phyloP scores from a whole-genome alignment of 2,113 vertebrate genomes.

The Lampris incognitus region DNA sequence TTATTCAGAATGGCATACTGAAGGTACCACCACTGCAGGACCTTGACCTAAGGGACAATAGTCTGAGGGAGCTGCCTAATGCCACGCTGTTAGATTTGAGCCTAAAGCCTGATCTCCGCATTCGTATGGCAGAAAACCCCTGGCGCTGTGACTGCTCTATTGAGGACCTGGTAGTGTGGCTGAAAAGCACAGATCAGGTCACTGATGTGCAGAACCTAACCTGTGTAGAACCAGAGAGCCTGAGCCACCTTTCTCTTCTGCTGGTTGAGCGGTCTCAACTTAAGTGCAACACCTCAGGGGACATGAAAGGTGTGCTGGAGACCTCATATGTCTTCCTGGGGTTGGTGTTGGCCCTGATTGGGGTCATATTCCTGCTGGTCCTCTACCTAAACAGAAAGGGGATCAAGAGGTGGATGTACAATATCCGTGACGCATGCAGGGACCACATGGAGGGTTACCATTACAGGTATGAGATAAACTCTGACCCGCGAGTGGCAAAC shows the following conservation, averaged over 20 bases:
- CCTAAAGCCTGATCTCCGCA: slow-evolving; percentile 67
- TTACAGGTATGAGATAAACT: slow-evolving; percentile 97
- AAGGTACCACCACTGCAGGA: slow-evolving; percentile 77
- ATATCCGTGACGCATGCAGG: slow-evolving; percentile 96
- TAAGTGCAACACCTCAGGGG: slow-evolving; percentile 74
- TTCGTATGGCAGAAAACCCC: slow-evolving; percentile 84
- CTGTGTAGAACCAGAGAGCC: slow-evolving; percentile 82
- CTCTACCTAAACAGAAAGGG: slow-evolving; percentile 98
- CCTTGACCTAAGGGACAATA: slow-evolving; percentile 90
- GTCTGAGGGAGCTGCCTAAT: slow-evolving; percentile 81
- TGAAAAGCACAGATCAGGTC: slow-evolving; percentile 84
- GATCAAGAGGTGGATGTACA: slow-evolving; percentile 98
- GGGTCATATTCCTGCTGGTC: slow-evolving; percentile 96
- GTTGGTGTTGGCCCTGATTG: slow-evolving; percentile 95
- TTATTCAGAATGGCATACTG: slow-evolving; percentile 81
- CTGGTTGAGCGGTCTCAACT: slow-evolving; percentile 80
- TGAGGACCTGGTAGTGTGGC: slow-evolving; percentile 87
- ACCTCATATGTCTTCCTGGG: slow-evolving; percentile 97
- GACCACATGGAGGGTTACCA: slow-evolving; percentile 99
- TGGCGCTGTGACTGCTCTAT: slow-evolving; percentile 91
- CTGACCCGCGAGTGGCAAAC: slow-evolving; percentile 93
- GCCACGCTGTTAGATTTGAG: slow-evolving; percentile 78
- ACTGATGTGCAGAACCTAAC: slow-evolving; percentile 79
- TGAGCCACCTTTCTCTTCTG: slow-evolving; percentile 79
- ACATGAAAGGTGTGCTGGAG: slow-evolving; percentile 87